Base-by-base conservation (phyloP, 1,140 invertebrate species). In the Drosophila quadrilineata region DNA sequence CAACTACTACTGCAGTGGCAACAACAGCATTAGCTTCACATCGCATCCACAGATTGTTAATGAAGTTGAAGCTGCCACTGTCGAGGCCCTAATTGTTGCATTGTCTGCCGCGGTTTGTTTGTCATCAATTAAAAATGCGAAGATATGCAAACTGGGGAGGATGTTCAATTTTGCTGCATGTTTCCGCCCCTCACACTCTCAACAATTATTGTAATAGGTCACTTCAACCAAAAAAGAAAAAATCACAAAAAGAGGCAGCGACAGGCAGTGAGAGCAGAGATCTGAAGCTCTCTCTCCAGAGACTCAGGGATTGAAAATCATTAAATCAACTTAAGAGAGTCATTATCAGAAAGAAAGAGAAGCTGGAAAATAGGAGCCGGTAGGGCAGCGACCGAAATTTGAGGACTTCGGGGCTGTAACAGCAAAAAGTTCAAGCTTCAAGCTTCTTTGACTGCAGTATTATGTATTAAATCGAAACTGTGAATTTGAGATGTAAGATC, bases 81-180 rank as follows among this genome's bases (percentile, higher is more conserved):
- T 26, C 52, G 16, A 41, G 36, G 54, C 43, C 48, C 48, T 52
- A 79, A 68, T 82, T 71, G 58, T 66, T 68, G 71, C 62, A 75
- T 75, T 71, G 54, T 63, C 36, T 56, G 41, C 29, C 21, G 64
- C 33, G 29, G 49, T 67, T 52, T 68, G 72, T 75, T 75, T 82
- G 67, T 52, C 75, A 75, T 66, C 71, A 79, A 82, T 80, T 80
- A 82, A 71, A 63, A 53, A 24, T 24, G 21, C 8, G 12, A 52
- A 52, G 36, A 74, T 71, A 59, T 66, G 50, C 49, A 74, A 60
- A 53, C 31, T n/a, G n/a, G n/a, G 16, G 16, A 28, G 28, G 8
- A 52, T 58, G 35, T 38, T 35, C 24, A 40, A 43, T 12, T 48
- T 14, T 28, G 36, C 12, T 22, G n/a, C 36, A 31, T 46, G 54